Conservation (phyloP, 2,888 invertebrate genomes). For the Drosophila greeni region DNA sequence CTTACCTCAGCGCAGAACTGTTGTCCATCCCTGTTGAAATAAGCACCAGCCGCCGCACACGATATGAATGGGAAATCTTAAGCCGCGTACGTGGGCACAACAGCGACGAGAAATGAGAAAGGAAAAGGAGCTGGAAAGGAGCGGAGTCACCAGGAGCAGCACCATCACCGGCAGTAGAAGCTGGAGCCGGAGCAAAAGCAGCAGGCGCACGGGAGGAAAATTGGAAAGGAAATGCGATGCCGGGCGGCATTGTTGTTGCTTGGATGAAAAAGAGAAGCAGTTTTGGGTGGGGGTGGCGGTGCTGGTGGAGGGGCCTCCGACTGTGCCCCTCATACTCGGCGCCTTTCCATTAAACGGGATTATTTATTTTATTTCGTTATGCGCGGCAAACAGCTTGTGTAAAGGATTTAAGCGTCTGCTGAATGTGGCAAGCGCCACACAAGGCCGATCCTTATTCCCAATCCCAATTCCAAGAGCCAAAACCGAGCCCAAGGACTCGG, state of each 20-base stretch:
- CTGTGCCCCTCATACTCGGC: conserved; percentile 32
- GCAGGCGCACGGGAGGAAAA: conserved; percentile 48
- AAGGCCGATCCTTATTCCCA: conserved; percentile 29
- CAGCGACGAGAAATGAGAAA: conserved; percentile 33
- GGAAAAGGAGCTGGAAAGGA: conserved; percentile 41
- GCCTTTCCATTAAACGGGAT: conserved; percentile 70
- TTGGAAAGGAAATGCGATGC: conserved; percentile 63
- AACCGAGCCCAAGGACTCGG: neutral
- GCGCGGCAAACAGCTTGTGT: conserved; percentile 72
- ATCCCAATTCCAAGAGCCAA: conserved; percentile 20
- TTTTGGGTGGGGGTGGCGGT: neutral
- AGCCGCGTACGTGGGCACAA: conserved; percentile 64
- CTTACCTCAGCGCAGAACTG: conserved; percentile 12
- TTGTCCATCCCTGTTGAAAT: conserved; percentile 28
- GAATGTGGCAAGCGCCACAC: conserved; percentile 33
- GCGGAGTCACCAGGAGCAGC: conserved; percentile 14
- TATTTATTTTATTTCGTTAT: conserved; percentile 75
- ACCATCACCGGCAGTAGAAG: conserved; percentile 9
- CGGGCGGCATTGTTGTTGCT: conserved; percentile 34
- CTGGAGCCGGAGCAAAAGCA: conserved; percentile 17
- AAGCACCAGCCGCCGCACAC: conserved; percentile 44
- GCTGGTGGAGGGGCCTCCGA: conserved; percentile 11
- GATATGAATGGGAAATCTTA: conserved; percentile 70
- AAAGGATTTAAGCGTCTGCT: conserved; percentile 70
- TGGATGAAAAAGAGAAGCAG: conserved; percentile 12